Evolutionary conservation across 2,888 invertebrate species (phyloP), one percentile per base, ranked within the genome.

Genomic region (Drosophila macrospina): DNA sequence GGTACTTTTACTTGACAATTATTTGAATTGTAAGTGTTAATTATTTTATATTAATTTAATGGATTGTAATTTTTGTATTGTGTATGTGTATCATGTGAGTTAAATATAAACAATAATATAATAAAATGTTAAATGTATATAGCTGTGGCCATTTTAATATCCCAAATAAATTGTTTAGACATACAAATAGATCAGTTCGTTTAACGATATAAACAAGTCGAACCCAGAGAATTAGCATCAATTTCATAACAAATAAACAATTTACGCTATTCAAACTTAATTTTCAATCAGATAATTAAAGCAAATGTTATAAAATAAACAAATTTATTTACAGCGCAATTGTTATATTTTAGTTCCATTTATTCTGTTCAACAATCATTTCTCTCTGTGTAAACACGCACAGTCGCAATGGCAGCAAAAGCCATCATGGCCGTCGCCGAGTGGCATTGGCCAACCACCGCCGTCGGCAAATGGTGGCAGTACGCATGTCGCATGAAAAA

Each of bases 401-500:
- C 63, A 77, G 54, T 16, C 62, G 57, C 56, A 81, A 67, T 68
- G 63, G 56, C 71, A 59, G 67, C 66, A 39, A 34, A 66, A 26
- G 45, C 52, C 79, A 68, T 56, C 54, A 77, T 74, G 74, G 74
- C 69, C 62, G 76, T 74, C 82, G 16, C 67, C 48, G 39, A 24
- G 71, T 69, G 66, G 71, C 74, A 63, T 76, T 76, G 65, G 66
- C 67, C 76, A 81, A 66, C 73, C 63, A 65, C 71, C 81, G 57
- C 50, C 69, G 37, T 15, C 42, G 47, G 50, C 62, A 45, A 57
- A 69, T 56, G 45, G 34, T 15, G 13, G 64, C 72, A 69, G 55
- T 85, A 85, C 85, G 85, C 85, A 85, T 87, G 85, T 79, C 85
- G 65, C 56, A 44, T 50, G 39, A 45, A 56, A 63, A 65, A 48